Evolutionary conservation across 1,140 invertebrate genomes (phyloP).

Genomic region (Diploscapter pachys): DNA sequence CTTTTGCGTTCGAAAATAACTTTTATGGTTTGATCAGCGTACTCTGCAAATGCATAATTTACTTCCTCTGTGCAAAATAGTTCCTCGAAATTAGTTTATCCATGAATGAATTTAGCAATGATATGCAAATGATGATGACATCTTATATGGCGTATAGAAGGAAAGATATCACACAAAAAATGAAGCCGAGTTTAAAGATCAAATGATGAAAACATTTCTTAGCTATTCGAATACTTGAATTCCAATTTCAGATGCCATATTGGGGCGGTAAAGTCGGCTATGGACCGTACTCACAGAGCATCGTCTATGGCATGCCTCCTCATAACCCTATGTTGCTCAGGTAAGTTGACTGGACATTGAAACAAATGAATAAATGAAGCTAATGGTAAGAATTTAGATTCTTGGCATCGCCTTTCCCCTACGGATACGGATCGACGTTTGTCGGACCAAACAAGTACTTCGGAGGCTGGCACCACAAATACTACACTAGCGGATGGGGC

Average conservation of each 20-base stretch:
- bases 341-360: neutral
- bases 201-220: neutral
- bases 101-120: too few species aligned
- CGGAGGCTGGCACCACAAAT: conserved; percentile 21
- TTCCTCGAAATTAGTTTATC: too few species aligned
- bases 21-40: too few species aligned
- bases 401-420: conserved; percentile 24
- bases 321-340: conserved; percentile 33
- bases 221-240: conserved; percentile 6
- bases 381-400: conserved; percentile 19
- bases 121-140: too few species aligned
- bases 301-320: conserved; percentile 35
- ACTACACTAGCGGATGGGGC: too few species aligned
- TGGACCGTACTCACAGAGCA: conserved; percentile 28
- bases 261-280: neutral
- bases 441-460: conserved; percentile 41
- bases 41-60: too few species aligned
- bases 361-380: neutral
- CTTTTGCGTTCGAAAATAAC: too few species aligned
- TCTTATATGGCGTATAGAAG: too few species aligned
- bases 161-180: too few species aligned
- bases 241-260: too few species aligned
- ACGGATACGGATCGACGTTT: conserved; percentile 16
- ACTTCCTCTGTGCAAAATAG: too few species aligned
- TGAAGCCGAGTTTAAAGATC: conserved; percentile 4